These are phyloP conservation scores for Strongylocentrotus purpuratus DNA, from an alignment of 35 echinoderm and acorn worm species.

Conservation along the genomic window DNA sequence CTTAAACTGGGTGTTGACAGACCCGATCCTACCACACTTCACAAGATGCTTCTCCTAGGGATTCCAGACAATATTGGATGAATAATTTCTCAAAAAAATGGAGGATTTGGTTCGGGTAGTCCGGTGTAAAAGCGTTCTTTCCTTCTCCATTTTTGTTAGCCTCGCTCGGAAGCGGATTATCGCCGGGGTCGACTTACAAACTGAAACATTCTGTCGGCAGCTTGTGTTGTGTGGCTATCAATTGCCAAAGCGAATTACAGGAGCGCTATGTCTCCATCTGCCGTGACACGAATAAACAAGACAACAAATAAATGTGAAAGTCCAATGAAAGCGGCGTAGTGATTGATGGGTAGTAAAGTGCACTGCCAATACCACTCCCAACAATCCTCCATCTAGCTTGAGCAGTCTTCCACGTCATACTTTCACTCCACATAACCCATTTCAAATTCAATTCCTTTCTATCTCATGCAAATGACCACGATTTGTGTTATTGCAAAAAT, in stretches of 20 bases:
- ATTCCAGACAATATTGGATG: background rate
- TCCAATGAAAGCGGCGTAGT: background rate
- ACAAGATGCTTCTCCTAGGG: background rate
- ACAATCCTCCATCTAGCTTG: background rate
- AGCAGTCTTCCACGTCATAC: background rate
- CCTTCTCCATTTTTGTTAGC: background rate
- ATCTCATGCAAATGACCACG: background rate
- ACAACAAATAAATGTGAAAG: slow-evolving; percentile 39
- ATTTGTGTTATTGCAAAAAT: background rate
- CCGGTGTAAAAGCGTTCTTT: background rate
- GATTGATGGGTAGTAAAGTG: slow-evolving; percentile 32
- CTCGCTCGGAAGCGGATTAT: background rate
- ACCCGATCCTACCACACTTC: background rate
- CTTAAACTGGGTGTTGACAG: slow-evolving; percentile 26
- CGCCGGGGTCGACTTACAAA: background rate
- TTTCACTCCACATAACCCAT: background rate
- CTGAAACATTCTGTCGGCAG: slow-evolving; percentile 27
- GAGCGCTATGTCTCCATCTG: slow-evolving; percentile 16
- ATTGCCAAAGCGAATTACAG: background rate
- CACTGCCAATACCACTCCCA: slow-evolving; percentile 18
- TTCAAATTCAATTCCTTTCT: slow-evolving; percentile 13
- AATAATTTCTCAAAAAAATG: background rate
- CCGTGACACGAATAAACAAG: slow-evolving; percentile 41
- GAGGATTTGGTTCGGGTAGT: background rate
- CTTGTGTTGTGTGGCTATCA: slow-evolving; percentile 26